Evolutionary conservation across 2,888 invertebrate genomes (phyloP).

Genomic region (Drosophila anomalata): DNA sequence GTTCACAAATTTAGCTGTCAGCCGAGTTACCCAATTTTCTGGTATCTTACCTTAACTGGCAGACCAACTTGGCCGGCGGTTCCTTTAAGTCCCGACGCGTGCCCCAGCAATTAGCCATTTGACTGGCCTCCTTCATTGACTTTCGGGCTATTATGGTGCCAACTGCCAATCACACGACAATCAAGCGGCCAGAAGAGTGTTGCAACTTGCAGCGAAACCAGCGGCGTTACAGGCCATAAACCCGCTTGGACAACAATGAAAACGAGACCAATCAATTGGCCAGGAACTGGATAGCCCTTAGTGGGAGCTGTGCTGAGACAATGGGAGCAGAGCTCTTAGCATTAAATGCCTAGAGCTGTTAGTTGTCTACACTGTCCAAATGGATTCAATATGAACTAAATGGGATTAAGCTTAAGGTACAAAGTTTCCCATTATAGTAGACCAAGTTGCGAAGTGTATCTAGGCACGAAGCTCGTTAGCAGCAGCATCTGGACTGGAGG

Average conservation of each 20-base stretch:
- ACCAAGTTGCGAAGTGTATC: slow-evolving; percentile 25
- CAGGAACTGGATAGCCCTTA: slow-evolving; percentile 44
- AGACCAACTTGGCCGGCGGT: slow-evolving; percentile 10
- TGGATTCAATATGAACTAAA: not conserved
- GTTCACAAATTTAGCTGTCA: slow-evolving; percentile 29
- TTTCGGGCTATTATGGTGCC: slow-evolving; percentile 32
- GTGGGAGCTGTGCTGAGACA: slow-evolving; percentile 46
- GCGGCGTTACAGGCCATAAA: slow-evolving; percentile 19
- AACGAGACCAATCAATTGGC: slow-evolving; percentile 67
- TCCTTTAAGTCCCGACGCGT: slow-evolving; percentile 59
- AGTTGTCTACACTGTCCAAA: slow-evolving; percentile 8
- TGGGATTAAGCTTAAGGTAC: not conserved
- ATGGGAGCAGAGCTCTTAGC: slow-evolving; percentile 39
- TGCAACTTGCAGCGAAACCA: slow-evolving; percentile 43
- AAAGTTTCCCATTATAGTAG: not conserved
- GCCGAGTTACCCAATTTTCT: slow-evolving; percentile 49
- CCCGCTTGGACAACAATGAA: slow-evolving; percentile 54
- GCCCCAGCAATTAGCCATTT: slow-evolving; percentile 60
- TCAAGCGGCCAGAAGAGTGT: slow-evolving; percentile 57
- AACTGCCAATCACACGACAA: slow-evolving; percentile 66
- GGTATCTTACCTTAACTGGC: slow-evolving; percentile 23
- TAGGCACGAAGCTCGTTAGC: slow-evolving; percentile 58
- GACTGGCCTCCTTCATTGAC: slow-evolving; percentile 2
- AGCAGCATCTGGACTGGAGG: slow-evolving; percentile 55
- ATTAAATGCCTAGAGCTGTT: slow-evolving; percentile 40